A percentile compares a stretch with the other conserved stretches of the same genome.
Conservation (phyloP, 2,797 vertebrate species). For the Mus spretus region DNA sequence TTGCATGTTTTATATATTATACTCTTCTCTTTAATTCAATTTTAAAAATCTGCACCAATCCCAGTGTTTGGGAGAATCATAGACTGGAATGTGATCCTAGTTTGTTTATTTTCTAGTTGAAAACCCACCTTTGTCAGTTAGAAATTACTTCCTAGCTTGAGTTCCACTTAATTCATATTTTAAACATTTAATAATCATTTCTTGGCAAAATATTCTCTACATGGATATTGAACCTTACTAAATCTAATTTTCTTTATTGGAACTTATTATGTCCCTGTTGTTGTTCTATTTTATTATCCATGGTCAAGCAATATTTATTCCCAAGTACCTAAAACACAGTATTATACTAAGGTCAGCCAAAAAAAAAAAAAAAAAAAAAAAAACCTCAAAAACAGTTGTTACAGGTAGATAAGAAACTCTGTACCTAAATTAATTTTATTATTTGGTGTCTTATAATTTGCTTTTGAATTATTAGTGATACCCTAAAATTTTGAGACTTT, state of each 20-base stretch:
- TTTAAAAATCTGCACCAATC: neutral
- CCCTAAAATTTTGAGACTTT: neutral
- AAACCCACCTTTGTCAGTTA: neutral
- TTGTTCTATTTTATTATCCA: slow-evolving; percentile 41
- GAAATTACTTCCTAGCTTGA: neutral
- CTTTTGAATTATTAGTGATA: slow-evolving; percentile 56
- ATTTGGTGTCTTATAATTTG: slow-evolving; percentile 62
- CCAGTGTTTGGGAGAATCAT: neutral
- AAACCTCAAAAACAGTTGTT: slow-evolving; percentile 47
- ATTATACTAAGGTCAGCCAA: neutral
- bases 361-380: neutral
- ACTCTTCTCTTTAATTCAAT: slow-evolving; percentile 49
- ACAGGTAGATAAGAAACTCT: slow-evolving; percentile 37
- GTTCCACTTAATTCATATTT: neutral
- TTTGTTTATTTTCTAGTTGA: neutral
- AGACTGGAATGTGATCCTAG: neutral
- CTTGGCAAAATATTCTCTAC: slow-evolving; percentile 54
- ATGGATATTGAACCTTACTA: neutral
- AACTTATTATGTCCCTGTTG: neutral
- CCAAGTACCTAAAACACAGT: neutral
- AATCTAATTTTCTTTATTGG: slow-evolving; percentile 36
- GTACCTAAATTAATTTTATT: slow-evolving; percentile 52
- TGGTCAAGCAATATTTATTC: slow-evolving; percentile 31
- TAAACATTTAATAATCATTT: slow-evolving; percentile 41
- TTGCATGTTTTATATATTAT: slow-evolving; percentile 45